Evolutionary conservation across 2,797 vertebrate genomes (phyloP).

Genomic region (Hydrolagus colliei): DNA sequence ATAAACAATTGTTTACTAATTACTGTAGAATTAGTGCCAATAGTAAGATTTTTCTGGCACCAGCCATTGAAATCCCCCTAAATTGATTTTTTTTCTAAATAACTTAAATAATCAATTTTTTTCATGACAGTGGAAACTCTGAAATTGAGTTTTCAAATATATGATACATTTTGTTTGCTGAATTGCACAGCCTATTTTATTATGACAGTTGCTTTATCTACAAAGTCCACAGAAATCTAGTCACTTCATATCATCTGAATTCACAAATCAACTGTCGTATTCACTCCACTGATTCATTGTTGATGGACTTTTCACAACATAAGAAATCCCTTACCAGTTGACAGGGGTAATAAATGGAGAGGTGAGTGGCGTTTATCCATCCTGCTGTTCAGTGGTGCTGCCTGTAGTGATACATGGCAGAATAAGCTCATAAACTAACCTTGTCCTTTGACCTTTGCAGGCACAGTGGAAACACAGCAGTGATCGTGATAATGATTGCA

Average conservation of each 20-base stretch:
- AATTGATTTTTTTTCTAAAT: slow-evolving; percentile 11
- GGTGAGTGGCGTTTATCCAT: slow-evolving; percentile 64
- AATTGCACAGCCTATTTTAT: slow-evolving; percentile 74
- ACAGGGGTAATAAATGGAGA: slow-evolving; percentile 75
- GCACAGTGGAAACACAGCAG: slow-evolving; percentile 62
- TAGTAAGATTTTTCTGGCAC: background rate
- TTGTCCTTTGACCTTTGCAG: slow-evolving; percentile 75
- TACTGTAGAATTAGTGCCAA: slow-evolving; percentile 16
- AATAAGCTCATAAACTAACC: slow-evolving; percentile 80
- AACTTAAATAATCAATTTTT: slow-evolving; percentile 26
- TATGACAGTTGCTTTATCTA: slow-evolving; percentile 76
- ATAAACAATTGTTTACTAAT: background rate
- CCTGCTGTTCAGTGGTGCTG: slow-evolving; percentile 56
- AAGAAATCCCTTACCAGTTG: slow-evolving; percentile 55
- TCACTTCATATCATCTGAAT: slow-evolving; percentile 84
- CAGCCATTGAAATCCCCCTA: background rate
- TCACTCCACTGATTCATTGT: slow-evolving; percentile 70
- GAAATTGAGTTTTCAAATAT: slow-evolving; percentile 63
- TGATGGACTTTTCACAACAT: slow-evolving; percentile 67
- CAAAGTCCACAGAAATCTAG: slow-evolving; percentile 65
- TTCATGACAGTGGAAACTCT: slow-evolving; percentile 26
- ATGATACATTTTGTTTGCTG: slow-evolving; percentile 82
- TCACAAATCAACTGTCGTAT: slow-evolving; percentile 84
- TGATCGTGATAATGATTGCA: slow-evolving; percentile 73
- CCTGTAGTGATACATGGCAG: slow-evolving; percentile 70